Percentiles rank a stretch among this genome's conserved stretches.
Evolutionary conservation across 2,113 vertebrate species (phyloP).

Genomic region (Acanthisitta chloris): DNA sequence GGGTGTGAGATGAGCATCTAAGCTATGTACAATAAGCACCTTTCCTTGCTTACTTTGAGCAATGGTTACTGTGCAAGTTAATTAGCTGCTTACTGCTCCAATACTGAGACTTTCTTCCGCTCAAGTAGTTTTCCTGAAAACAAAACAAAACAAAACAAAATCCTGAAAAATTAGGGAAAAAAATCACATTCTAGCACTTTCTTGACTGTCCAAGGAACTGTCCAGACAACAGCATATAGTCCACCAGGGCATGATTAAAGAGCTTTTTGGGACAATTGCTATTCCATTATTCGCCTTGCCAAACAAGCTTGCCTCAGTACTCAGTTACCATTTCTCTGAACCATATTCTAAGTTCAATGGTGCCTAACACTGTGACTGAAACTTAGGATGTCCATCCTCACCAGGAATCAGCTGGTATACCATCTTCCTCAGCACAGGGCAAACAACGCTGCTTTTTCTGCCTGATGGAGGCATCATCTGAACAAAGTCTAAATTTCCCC

Average conservation of each 20-base stretch:
- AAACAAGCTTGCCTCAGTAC: not conserved
- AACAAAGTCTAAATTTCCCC: not conserved
- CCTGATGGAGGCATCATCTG: not conserved
- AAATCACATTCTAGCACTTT: not conserved
- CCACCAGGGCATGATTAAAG: not conserved
- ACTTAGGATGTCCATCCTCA: not conserved
- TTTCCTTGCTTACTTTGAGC: not conserved
- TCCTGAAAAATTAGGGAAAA: not conserved
- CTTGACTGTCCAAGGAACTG: not conserved
- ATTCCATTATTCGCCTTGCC: not conserved
- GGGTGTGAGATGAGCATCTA: not conserved
- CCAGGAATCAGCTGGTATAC: not conserved
- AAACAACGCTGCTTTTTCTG: not conserved
- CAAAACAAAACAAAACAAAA: no score
- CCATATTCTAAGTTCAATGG: rapidly evolving
- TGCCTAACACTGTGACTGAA: not conserved
- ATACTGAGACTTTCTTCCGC: not conserved
- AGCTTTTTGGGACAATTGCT: not conserved
- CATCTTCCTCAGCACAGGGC: no score
- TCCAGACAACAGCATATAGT: not conserved
- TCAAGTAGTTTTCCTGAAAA: not conserved
- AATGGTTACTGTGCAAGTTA: not conserved
- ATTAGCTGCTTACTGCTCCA: not conserved
- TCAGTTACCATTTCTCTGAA: not conserved
- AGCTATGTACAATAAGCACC: not conserved